A percentile compares a stretch with the other conserved stretches of the same genome.
Conservation (phyloP, 1,140 invertebrate species). For the Cyclargus thomasi region DNA sequence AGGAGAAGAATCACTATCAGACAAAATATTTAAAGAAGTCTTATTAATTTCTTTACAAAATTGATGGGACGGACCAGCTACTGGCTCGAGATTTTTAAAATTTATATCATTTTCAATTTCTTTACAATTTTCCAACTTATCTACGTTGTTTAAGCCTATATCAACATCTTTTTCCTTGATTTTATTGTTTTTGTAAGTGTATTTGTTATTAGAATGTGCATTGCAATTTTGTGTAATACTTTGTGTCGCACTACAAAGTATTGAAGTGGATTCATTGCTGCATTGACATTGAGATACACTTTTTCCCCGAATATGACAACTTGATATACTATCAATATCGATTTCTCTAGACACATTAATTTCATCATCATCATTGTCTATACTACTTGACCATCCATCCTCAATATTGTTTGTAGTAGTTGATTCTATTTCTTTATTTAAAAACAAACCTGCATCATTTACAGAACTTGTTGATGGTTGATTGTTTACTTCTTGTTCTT, state of each 20-base stretch:
- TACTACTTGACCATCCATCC: not conserved
- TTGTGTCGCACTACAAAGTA: not conserved
- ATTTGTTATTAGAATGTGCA: not conserved
- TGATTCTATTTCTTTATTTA: not conserved
- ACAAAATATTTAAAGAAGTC: constrained; percentile 2
- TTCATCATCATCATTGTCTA: constrained; percentile 36
- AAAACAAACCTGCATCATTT: not conserved
- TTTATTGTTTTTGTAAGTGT: too few species aligned
- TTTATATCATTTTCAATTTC: not conserved
- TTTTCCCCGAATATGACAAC: constrained; percentile 39
- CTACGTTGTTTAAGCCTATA: constrained; percentile 25
- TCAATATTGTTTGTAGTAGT: not conserved
- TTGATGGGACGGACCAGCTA: constrained; percentile 60
- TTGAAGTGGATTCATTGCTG: not conserved
- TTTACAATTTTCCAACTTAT: constrained; percentile 26
- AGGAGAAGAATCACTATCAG: constrained; percentile 35
- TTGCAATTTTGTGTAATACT: not conserved
- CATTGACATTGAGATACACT: constrained; percentile 14
- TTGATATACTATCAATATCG: constrained; percentile 42
- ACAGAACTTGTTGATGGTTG: not conserved
- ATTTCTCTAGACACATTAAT: constrained; percentile 51
- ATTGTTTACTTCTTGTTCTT: not conserved
- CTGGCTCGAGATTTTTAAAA: constrained; percentile 57
- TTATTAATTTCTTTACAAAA: constrained; percentile 22
- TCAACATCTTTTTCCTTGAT: not conserved